Conservation (phyloP, 2,797 vertebrate genomes). For the Lates japonicus region DNA sequence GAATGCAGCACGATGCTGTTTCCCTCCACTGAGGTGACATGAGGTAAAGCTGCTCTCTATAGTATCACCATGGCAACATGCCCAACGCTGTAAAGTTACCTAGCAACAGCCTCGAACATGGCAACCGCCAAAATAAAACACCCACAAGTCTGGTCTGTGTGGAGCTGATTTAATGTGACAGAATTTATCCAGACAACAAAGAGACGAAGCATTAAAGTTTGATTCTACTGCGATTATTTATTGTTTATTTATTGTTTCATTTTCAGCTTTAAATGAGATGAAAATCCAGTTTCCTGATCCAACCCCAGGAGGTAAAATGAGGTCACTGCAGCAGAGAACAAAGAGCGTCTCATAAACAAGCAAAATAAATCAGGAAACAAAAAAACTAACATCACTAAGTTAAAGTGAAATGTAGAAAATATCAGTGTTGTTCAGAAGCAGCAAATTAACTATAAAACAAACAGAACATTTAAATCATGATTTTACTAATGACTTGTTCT, state of each 20-base stretch:
- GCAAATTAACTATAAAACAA: too few species aligned
- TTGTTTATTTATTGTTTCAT: too few species aligned
- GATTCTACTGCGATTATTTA: too few species aligned
- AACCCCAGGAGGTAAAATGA: background rate
- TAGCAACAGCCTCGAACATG: slow-evolving; percentile 63
- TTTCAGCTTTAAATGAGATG: background rate
- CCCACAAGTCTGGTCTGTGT: background rate
- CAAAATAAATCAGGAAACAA: too few species aligned
- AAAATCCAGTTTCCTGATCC: background rate
- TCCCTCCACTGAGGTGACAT: slow-evolving; percentile 19
- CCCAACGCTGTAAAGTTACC: slow-evolving; percentile 46
- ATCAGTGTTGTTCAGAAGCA: too few species aligned
- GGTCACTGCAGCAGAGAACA: background rate
- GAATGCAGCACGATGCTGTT: slow-evolving; percentile 30
- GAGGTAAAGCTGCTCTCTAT: slow-evolving; percentile 42
- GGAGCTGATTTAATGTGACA: background rate
- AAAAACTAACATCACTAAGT: too few species aligned
- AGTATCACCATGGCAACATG: slow-evolving; percentile 66
- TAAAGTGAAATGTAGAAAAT: too few species aligned
- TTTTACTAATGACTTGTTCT: too few species aligned
- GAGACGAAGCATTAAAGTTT: too few species aligned
- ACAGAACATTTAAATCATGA: too few species aligned
- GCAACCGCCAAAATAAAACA: slow-evolving; percentile 2
- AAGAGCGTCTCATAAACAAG: background rate
- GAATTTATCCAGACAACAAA: background rate